These are phyloP conservation scores for Gryon sp. DNA, from an alignment of 1,140 invertebrate species.

Conservation along the genomic window DNA sequence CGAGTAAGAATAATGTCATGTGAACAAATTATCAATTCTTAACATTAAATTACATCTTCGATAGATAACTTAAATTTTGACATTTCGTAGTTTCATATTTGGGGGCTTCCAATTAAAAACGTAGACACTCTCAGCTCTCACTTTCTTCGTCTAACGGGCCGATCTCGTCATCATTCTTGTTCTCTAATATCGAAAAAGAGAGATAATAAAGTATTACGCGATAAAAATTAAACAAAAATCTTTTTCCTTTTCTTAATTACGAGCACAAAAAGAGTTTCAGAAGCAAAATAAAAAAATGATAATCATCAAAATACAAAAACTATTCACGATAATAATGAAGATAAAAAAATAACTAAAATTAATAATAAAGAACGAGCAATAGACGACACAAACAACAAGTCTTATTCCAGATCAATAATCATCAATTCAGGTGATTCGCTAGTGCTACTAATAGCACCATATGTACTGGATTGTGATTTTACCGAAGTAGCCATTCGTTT, in stretches of 20 bases:
- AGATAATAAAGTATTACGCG: conserved; percentile 29
- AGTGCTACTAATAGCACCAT: conserved; percentile 75
- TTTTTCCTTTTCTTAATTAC: conserved; percentile 1
- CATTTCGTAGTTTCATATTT: conserved; percentile 2
- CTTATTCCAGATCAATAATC: conserved; percentile 78
- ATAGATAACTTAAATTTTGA: conserved; percentile 3
- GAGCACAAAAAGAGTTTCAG: not conserved
- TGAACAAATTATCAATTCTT: too few species aligned
- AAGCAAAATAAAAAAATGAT: too few species aligned
- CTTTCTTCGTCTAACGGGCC: conserved; percentile 15
- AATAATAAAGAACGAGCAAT: conserved; percentile 5
- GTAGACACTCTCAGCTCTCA: conserved; percentile 11
- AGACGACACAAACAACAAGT: conserved; percentile 28
- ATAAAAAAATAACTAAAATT: not conserved
- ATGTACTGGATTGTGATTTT: conserved; percentile 71
- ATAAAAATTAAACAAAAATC: not conserved
- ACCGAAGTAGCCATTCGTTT: conserved; percentile 70
- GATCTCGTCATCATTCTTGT: conserved; percentile 22
- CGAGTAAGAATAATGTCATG: too few species aligned
- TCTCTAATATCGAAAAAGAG: conserved; percentile 44
- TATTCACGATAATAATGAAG: too few species aligned
- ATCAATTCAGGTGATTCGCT: conserved; percentile 78
- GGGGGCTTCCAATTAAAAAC: conserved; percentile 15
- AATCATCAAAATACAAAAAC: too few species aligned
- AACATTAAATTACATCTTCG: too few species aligned